phyloP scores from a whole-genome alignment of 1,140 invertebrate species.

The Heliconius himera region DNA sequence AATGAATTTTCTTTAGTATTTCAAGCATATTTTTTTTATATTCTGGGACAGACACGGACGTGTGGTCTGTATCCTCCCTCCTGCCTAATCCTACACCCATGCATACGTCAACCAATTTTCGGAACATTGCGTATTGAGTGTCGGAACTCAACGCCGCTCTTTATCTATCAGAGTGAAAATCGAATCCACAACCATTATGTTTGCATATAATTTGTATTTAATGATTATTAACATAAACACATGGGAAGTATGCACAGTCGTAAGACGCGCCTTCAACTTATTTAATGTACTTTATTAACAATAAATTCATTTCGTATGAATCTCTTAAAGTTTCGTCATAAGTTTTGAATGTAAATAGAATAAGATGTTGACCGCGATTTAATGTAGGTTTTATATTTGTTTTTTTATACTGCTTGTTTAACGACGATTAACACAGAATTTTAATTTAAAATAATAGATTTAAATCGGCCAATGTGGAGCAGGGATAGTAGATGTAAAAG shows the following conservation, averaged over 20 bases:
- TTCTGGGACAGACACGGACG: no score
- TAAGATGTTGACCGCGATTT: not conserved
- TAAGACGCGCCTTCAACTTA: not conserved
- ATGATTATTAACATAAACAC: not conserved
- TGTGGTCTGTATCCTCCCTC: no score
- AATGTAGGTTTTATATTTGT: not conserved
- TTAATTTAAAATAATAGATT: no score
- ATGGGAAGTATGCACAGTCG: not conserved
- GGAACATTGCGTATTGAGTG: not conserved
- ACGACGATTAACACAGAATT: not conserved
- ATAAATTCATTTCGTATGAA: constrained; percentile 2
- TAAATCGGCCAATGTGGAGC: no score
- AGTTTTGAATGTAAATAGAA: not conserved
- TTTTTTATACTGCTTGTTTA: not conserved
- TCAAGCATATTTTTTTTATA: no score
- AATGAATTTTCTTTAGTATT: no score
- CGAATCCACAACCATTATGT: no score
- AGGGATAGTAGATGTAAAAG: no score
- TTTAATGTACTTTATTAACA: constrained; percentile 6
- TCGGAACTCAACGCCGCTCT: not conserved
- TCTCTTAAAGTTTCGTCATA: not conserved
- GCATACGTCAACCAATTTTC: no score
- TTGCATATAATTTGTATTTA: no score
- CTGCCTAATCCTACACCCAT: no score
- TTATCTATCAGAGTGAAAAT: no score